A percentile compares a stretch with the other conserved stretches of the same genome.
These are phyloP conservation scores for Macrotis lagotis DNA, from an alignment of 2,113 vertebrate species.

Conservation along the genomic window DNA sequence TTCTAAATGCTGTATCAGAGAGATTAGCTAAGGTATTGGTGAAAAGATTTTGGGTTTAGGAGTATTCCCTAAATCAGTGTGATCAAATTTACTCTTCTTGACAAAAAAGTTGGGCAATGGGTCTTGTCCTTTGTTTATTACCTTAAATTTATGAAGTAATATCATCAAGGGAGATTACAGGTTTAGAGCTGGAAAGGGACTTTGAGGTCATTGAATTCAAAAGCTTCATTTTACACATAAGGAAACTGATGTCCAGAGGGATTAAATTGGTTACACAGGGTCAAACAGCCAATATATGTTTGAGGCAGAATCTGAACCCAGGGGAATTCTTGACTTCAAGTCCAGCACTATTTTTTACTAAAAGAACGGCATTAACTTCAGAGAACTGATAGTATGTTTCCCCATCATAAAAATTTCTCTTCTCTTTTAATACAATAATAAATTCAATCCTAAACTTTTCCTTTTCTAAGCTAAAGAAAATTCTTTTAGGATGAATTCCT, in stretches of 20 bases:
- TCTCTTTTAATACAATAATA: background rate
- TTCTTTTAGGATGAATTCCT: background rate
- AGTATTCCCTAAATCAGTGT: background rate
- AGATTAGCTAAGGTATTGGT: background rate
- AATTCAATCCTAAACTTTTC: background rate
- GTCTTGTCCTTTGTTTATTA: background rate
- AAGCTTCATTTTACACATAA: background rate
- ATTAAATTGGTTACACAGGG: background rate
- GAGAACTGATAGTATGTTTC: background rate
- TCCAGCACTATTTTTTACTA: background rate
- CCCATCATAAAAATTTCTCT: background rate
- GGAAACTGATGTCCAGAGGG: background rate
- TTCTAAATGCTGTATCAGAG: background rate
- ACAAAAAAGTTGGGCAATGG: background rate
- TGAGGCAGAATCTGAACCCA: background rate
- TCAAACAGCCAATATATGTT: background rate
- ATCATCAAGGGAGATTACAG: background rate
- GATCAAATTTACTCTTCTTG: background rate
- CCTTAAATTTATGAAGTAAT: background rate
- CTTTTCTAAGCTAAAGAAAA: constrained; percentile 18
- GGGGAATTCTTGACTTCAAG: background rate
- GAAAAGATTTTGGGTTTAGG: background rate
- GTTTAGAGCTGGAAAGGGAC: background rate
- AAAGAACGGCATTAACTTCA: background rate
- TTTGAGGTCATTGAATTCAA: background rate